Base-by-base conservation (phyloP, 1,140 invertebrate species). In the Neodiprion lecontei region DNA sequence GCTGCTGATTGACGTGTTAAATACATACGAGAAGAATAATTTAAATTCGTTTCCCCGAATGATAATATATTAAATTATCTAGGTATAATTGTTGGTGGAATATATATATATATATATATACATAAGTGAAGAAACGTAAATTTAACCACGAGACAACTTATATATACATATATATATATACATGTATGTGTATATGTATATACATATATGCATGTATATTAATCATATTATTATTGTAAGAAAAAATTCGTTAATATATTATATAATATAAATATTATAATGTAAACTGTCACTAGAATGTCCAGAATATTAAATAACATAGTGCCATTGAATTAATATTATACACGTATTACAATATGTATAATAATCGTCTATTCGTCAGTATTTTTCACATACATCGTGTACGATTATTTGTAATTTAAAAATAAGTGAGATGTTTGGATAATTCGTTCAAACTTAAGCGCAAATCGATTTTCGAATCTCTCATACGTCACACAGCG, bases 231-330 rank as follows among this genome's bases (percentile, higher is more conserved):
- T 40, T 40, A 40, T 40, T 40, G 28, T 40, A 40, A 40, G 28
- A 40, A 1, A 40, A 40, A 40, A 3, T 40, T 40, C 28, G 28
- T 40, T 40, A 40, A 40, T 40, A 40, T 40, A 40, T 40, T 40
- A 40, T 40, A 40, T 40, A 40, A 40, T 40, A 40, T 40, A 40
- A 40, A 40, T 40, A 40, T 40, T 40, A 70, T 81, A 83, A 80
- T 84, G 82, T 86, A 88, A 86, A 82, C 82, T 88, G 84, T 87
- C 84, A 84, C 84, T 86, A 86, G 82, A 82, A 85, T 87, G 84
- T 86, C 84, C 81, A 84, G 28, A 84, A 85, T 80, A 86, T 83
- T 82, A 83, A 85, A 83, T 82, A 86, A 83, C 80, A 87, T 86
- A 86, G 84, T 85, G 82, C 84, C 83, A 87, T 86, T 84, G 83